These are phyloP conservation scores for Paratrypauchen microcephalus DNA, from an alignment of 2,797 vertebrate genomes.

Conservation along the genomic window DNA sequence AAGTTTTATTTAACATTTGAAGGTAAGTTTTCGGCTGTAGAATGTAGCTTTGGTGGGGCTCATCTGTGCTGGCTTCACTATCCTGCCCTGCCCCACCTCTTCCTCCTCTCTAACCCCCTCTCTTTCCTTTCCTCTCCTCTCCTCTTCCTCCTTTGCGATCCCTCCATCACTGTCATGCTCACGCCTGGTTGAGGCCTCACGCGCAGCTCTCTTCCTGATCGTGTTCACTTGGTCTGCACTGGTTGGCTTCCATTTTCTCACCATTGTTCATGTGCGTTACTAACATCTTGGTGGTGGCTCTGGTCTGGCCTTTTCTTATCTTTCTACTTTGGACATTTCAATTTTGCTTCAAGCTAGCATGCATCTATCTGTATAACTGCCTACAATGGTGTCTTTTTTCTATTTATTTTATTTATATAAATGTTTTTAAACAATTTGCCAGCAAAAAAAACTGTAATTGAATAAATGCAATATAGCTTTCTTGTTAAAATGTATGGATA, in stretches of 20 bases:
- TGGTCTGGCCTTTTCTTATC: conserved; percentile 51
- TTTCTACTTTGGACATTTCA: conserved; percentile 52
- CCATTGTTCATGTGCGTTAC: conserved; percentile 42
- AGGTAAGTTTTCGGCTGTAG: conserved; percentile 91
- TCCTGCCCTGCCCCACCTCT: conserved; percentile 20
- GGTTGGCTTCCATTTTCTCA: conserved; percentile 42
- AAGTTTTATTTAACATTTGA: conserved; percentile 99
- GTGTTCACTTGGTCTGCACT: conserved; percentile 51
- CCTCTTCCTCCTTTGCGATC: conserved; percentile 24
- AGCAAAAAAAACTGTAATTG: background rate
- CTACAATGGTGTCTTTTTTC: conserved; percentile 23
- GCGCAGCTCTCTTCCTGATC: conserved; percentile 33
- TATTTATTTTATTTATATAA: background rate
- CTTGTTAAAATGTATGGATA: background rate
- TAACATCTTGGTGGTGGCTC: conserved; percentile 51
- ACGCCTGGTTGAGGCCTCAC: conserved; percentile 40
- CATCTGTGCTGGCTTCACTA: conserved; percentile 64
- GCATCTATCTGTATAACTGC: conserved; percentile 34
- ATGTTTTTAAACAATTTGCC: background rate
- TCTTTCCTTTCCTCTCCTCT: conserved; percentile 3
- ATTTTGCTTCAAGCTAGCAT: conserved; percentile 53
- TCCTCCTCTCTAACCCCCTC: conserved; percentile 27
- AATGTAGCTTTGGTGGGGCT: conserved; percentile 47
- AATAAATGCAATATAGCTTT: too few species aligned
- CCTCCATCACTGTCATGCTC: conserved; percentile 46